Evolutionary conservation across 2,797 vertebrate genomes (phyloP).

Genomic region (Crocodylus rhombifer): DNA sequence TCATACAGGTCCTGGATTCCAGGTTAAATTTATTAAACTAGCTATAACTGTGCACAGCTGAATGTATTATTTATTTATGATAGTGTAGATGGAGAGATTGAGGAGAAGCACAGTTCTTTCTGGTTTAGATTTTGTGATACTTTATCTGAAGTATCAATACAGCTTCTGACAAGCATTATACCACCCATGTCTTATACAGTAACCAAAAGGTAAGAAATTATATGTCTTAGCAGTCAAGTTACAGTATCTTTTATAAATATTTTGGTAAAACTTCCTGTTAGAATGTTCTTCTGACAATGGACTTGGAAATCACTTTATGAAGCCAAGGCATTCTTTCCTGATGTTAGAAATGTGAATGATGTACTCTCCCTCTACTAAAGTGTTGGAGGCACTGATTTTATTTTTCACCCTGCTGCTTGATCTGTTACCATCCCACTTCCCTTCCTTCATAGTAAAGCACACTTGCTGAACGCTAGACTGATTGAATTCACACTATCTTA

Average conservation of each 20-base stretch:
- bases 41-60: fast-evolving
- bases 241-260: neutral
- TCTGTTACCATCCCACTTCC: neutral
- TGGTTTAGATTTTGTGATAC: neutral
- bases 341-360: neutral
- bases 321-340: neutral
- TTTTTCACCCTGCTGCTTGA: neutral
- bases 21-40: neutral
- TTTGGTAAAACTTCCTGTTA: neutral
- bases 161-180: neutral
- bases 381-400: neutral
- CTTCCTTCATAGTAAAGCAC: neutral
- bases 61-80: neutral
- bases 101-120: neutral
- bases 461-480: neutral
- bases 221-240: neutral
- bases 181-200: neutral
- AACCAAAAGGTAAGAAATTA: neutral
- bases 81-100: fast-evolving
- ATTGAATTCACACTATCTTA: neutral
- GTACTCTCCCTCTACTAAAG: neutral
- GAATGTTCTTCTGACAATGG: neutral
- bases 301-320: neutral
- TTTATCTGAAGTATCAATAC: neutral
- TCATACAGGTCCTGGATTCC: neutral